Percentiles rank a stretch among this genome's conserved stretches.
Conservation (phyloP, 2,888 invertebrate species). For the Pammene aurita region DNA sequence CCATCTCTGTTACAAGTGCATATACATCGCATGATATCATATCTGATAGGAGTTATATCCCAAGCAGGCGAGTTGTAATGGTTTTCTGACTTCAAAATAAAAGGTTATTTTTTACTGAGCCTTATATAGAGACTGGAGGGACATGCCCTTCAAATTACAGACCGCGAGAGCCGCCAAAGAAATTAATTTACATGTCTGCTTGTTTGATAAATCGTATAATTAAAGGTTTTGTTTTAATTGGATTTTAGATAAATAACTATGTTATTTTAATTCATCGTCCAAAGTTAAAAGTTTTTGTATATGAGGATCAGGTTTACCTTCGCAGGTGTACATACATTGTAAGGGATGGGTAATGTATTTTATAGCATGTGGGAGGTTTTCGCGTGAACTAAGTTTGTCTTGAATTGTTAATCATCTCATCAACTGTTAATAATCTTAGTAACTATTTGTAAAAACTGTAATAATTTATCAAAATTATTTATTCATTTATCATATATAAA, state of each 20-base stretch:
- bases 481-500: too few relatives aligned
- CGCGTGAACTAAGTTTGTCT: too few relatives aligned
- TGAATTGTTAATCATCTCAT: too few relatives aligned
- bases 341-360: too few relatives aligned
- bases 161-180: slow-evolving; percentile 36
- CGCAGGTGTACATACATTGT: too few relatives aligned
- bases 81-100: slow-evolving; percentile 23
- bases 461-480: too few relatives aligned
- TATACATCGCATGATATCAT: slow-evolving; percentile 17
- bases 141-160: slow-evolving; percentile 34
- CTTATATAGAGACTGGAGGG: slow-evolving; percentile 26
- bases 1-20: slow-evolving; percentile 5
- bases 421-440: too few relatives aligned
- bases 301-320: too few relatives aligned
- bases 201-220: slow-evolving; percentile 37
- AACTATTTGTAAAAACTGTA: too few relatives aligned
- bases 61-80: background rate
- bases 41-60: slow-evolving; percentile 13
- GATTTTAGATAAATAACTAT: slow-evolving; percentile 20
- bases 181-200: slow-evolving; percentile 38
- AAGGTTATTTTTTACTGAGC: slow-evolving; percentile 23
- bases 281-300: too few relatives aligned
- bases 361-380: too few relatives aligned
- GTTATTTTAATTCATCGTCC: too few relatives aligned
- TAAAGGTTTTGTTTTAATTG: slow-evolving; percentile 38